Percentiles rank a stretch among this genome's conserved stretches.
These are phyloP conservation scores for Amphimedon queenslandica DNA, from an alignment of 37 sponge, comb jelly and placozoan species.

Conservation along the genomic window DNA sequence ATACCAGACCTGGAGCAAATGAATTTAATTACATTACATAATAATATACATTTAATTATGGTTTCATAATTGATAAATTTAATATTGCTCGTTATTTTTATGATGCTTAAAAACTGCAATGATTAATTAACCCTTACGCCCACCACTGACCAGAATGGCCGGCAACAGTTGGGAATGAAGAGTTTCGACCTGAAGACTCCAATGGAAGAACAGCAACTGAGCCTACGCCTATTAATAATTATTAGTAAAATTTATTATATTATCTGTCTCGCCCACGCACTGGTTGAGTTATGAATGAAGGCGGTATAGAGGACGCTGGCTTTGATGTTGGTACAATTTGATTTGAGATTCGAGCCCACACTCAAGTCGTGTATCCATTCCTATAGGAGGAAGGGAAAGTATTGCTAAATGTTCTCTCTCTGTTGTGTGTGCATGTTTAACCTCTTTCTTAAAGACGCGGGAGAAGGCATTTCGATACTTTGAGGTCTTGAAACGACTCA, in stretches of 20 bases:
- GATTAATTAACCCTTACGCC: too few species aligned
- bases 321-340: slow-evolving; percentile 48
- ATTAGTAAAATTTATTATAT: neutral
- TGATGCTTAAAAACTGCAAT: too few species aligned
- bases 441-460: slow-evolving; percentile 73
- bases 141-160: slow-evolving; percentile 60
- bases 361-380: slow-evolving; percentile 69
- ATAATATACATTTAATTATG: neutral
- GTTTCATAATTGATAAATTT: neutral
- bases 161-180: slow-evolving; percentile 45
- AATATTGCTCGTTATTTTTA: too few species aligned
- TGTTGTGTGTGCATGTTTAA: slow-evolving; percentile 3
- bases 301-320: slow-evolving; percentile 57
- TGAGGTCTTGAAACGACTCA: slow-evolving; percentile 84
- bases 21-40: neutral
- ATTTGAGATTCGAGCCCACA: slow-evolving; percentile 60
- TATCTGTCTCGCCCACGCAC: slow-evolving; percentile 1
- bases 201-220: slow-evolving; percentile 57
- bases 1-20: slow-evolving; percentile 44
- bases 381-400: slow-evolving; percentile 15
- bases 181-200: slow-evolving; percentile 45
- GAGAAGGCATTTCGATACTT: slow-evolving; percentile 78
- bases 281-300: slow-evolving; percentile 59
- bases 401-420: neutral
- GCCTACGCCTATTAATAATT: slow-evolving; percentile 38